Evolutionary conservation across 2,797 vertebrate species (phyloP).

Genomic region (Orestias chungarensis): DNA sequence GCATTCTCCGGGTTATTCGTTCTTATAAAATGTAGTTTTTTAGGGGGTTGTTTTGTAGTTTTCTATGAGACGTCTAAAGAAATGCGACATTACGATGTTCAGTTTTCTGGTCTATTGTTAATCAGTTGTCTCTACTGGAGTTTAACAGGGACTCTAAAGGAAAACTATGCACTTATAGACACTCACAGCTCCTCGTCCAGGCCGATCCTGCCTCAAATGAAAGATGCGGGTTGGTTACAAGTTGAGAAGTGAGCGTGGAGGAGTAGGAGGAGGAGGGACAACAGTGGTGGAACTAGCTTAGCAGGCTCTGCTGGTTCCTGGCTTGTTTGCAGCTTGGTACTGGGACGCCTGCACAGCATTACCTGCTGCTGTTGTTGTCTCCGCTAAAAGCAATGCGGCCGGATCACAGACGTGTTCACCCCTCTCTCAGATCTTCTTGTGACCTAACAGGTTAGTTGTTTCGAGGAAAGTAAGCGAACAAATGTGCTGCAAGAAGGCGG

Average conservation of each 20-base stretch:
- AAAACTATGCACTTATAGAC: background rate
- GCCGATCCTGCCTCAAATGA: too few species aligned
- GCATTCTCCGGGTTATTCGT: background rate
- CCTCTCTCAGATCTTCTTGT: slow-evolving; percentile 2
- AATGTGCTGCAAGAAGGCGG: background rate
- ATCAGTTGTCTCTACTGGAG: too few species aligned
- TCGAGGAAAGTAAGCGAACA: slow-evolving; percentile 28
- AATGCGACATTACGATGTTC: too few species aligned
- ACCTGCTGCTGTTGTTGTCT: background rate
- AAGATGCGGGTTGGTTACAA: too few species aligned
- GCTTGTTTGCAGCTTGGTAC: slow-evolving; percentile 58
- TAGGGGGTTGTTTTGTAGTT: too few species aligned
- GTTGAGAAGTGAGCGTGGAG: slow-evolving; percentile 16
- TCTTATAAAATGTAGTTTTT: too few species aligned
- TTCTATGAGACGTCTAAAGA: too few species aligned
- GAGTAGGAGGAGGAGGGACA: slow-evolving; percentile 5
- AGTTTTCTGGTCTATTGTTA: too few species aligned
- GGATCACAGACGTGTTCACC: background rate
- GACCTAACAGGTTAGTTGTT: slow-evolving; percentile 4
- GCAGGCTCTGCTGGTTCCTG: slow-evolving; percentile 72
- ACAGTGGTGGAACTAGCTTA: slow-evolving; percentile 58
- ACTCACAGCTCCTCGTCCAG: slow-evolving; percentile 54
- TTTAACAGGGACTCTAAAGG: too few species aligned
- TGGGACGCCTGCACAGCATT: slow-evolving; percentile 35
- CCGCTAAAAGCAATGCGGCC: background rate